Percentiles rank a stretch among this genome's conserved stretches.
These are phyloP conservation scores for Macheiramphus alcinus DNA, from an alignment of 2,113 vertebrate genomes.

Conservation along the genomic window DNA sequence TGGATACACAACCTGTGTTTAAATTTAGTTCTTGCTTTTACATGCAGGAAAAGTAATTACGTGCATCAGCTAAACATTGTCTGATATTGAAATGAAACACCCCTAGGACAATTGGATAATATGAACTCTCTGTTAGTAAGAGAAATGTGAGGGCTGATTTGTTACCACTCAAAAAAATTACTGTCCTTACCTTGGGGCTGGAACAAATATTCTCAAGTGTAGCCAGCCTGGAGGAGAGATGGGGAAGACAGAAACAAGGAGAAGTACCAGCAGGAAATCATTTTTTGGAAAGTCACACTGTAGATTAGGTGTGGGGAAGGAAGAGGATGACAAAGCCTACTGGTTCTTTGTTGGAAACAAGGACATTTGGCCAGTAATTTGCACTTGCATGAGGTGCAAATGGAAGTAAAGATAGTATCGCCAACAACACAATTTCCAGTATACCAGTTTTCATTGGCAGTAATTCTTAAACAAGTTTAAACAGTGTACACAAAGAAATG, in stretches of 20 bases:
- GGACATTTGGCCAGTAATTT: not conserved
- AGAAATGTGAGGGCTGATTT: slow-evolving; percentile 2
- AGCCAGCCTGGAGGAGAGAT: not conserved
- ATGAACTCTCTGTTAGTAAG: not conserved
- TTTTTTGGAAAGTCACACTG: not conserved
- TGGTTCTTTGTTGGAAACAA: not conserved
- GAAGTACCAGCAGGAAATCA: not conserved
- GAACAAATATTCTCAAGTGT: not conserved
- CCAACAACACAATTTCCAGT: not conserved
- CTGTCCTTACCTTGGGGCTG: not conserved
- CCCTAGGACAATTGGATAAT: slow-evolving; percentile 5
- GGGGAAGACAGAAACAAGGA: not conserved
- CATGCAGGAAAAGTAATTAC: slow-evolving; percentile 18
- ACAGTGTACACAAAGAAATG: not conserved
- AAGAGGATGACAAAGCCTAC: not conserved
- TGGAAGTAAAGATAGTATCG: not conserved
- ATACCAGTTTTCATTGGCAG: not conserved
- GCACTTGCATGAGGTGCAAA: not conserved
- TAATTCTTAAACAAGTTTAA: not conserved
- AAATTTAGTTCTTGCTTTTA: slow-evolving; percentile 31
- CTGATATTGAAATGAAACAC: slow-evolving; percentile 30
- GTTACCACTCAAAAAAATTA: not conserved
- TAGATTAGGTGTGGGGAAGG: not conserved
- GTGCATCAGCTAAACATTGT: not conserved
- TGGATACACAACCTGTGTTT: not conserved